Evolutionary conservation across 92 coral and sea anemone genomes (phyloP).

Genomic region (Palythoa grandiflora): DNA sequence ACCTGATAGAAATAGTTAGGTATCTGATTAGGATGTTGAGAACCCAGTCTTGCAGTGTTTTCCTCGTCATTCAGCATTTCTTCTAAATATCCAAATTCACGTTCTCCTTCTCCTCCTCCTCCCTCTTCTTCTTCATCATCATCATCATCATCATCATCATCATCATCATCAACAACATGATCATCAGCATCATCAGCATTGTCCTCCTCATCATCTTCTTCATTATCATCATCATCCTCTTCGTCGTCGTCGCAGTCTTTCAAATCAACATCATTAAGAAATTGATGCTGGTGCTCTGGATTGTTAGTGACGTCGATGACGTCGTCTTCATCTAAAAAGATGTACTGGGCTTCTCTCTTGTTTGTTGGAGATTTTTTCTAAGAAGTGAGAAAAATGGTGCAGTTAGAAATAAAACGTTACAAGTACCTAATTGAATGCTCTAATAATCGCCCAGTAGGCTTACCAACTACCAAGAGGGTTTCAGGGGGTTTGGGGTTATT

Average conservation of each 20-base stretch:
- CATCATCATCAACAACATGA: background rate
- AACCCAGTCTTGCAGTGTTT: background rate
- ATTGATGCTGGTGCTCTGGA: constrained; percentile 20
- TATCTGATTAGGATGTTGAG: background rate
- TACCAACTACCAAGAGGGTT: too few species aligned
- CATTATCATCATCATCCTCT: background rate
- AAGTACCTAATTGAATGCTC: too few species aligned
- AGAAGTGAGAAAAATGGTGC: too few species aligned
- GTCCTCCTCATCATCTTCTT: background rate
- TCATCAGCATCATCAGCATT: background rate
- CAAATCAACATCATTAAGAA: background rate
- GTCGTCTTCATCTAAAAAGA: constrained; percentile 29
- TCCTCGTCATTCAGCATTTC: constrained; percentile 20
- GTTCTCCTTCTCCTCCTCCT: background rate
- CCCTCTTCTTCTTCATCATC: background rate
- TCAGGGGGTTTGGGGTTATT: too few species aligned
- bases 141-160: background rate
- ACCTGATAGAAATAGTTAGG: constrained; percentile 1
- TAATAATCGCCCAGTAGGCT: too few species aligned
- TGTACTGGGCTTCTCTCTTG: background rate
- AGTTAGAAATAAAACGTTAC: too few species aligned
- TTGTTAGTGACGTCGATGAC: constrained; percentile 7
- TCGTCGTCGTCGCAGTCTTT: background rate
- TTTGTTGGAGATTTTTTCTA: background rate
- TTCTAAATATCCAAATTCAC: constrained; percentile 12